These are phyloP conservation scores for Craterocephalus amniculus DNA, from an alignment of 2,797 vertebrate genomes.

Conservation along the genomic window DNA sequence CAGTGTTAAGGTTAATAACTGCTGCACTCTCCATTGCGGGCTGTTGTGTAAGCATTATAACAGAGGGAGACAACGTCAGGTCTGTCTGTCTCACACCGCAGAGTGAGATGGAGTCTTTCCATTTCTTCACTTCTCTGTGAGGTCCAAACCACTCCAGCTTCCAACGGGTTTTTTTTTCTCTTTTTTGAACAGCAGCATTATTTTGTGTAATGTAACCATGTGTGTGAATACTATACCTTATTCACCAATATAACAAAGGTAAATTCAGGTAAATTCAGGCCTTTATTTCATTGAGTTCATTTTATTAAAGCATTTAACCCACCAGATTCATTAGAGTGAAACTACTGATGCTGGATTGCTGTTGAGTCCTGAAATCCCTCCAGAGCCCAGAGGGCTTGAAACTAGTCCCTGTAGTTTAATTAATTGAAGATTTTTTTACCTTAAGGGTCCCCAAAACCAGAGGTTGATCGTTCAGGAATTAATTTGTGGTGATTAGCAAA, in stretches of 20 bases:
- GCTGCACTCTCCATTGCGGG: constrained; percentile 36
- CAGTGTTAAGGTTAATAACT: constrained; percentile 50
- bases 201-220: no score
- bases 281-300: neutral
- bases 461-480: neutral
- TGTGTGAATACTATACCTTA: no score
- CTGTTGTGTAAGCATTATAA: constrained; percentile 11
- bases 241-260: no score
- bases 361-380: neutral
- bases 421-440: neutral
- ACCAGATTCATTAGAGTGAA: no score
- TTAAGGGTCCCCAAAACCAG: neutral
- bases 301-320: neutral
- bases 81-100: no score
- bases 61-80: no score
- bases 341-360: no score
- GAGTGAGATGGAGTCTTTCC: neutral
- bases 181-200: no score
- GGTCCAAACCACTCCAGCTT: neutral
- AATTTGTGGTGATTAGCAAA: neutral
- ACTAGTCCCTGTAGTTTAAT: neutral
- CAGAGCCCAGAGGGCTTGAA: neutral
- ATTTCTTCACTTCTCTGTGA: neutral
- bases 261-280: neutral
- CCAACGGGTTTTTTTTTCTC: no score